Evolutionary conservation across 2,113 vertebrate species (phyloP).

Genomic region (Actinemys pallida): DNA sequence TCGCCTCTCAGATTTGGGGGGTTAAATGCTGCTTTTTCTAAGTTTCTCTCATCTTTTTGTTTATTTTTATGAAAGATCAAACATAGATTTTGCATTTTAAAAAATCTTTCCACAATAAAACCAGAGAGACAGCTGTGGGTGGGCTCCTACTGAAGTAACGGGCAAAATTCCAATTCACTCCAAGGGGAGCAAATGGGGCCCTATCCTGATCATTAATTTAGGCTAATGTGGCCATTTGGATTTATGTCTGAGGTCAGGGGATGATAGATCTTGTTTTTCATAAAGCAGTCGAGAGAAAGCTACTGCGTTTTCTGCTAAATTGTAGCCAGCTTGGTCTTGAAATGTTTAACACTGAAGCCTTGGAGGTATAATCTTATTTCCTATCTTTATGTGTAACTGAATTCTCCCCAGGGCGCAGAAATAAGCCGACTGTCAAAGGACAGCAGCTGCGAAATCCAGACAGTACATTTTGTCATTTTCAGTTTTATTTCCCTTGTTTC

Average conservation of each 20-base stretch:
- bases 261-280: constrained; percentile 14
- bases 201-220: constrained; percentile 18
- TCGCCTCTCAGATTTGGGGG: not conserved
- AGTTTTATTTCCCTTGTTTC: not conserved
- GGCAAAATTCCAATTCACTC: constrained; percentile 8
- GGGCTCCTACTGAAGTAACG: constrained; percentile 27
- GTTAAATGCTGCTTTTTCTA: not conserved
- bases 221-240: not conserved
- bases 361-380: constrained; percentile 17
- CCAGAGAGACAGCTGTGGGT: not conserved
- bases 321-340: not conserved
- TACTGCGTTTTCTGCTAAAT: not conserved
- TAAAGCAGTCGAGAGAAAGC: not conserved
- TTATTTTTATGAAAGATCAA: not conserved
- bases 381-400: constrained; percentile 9
- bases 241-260: not conserved
- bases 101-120: constrained; percentile 26
- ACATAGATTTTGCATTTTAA: not conserved
- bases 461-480: not conserved
- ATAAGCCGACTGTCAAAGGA: not conserved
- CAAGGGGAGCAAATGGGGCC: not conserved
- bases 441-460: constrained; percentile 12
- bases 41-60: not conserved
- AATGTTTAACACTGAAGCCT: not conserved
- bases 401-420: constrained; percentile 26